Base-by-base conservation (phyloP, 2,797 vertebrate genomes). In the Lepilemur septentrionalis region DNA sequence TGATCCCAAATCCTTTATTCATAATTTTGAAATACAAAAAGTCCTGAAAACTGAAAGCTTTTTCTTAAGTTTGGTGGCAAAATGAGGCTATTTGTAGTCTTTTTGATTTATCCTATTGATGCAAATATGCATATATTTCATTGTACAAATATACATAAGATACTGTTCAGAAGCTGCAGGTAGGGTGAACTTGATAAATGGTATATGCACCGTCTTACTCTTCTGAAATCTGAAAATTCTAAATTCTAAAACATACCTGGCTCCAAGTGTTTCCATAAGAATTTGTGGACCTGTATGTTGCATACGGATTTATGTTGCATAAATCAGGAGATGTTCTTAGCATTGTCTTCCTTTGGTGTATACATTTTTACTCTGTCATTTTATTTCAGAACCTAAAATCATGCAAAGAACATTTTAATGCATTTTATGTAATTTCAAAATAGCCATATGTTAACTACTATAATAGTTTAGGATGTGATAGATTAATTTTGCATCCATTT, bases 401-500 rank as follows among this genome's bases (percentile, higher is more conserved):
- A 73, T 28, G 3, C 75, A 69, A 48, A 57, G 38, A 86, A 72
- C 13, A 46, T 87, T 72, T 67, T 73, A 75, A 38, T 91, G 28
- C 72, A 67, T 90, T 86, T 80, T 83, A 75, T 84, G 11, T 85
- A 59, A 92, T 82, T 91, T 91, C 67, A 91, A 57, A 95, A 79
- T 80, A 73, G 20, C 59, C 32, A 2, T 57, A 30, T 78, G 28
- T 93, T 91, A 38, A 38, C 72, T 75, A 38, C 25, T 81, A 2
- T 72, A 20, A 65, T 65, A 91, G 28, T 65, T 94, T 84, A 94
- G 91, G 61, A 48, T 91, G 30, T 92, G 30, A 30, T 65, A 85
- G 69, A 28, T 92, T 96, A n/a, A n/a, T 86, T 91, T 91, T 95
- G 25, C 48, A 90, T 91, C 46, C 2, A 43, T 55, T 93, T 93